Evolutionary conservation across 2,888 invertebrate genomes (phyloP), one percentile per base, ranked within the genome.

Genomic region (Cecidostiba fungosa): DNA sequence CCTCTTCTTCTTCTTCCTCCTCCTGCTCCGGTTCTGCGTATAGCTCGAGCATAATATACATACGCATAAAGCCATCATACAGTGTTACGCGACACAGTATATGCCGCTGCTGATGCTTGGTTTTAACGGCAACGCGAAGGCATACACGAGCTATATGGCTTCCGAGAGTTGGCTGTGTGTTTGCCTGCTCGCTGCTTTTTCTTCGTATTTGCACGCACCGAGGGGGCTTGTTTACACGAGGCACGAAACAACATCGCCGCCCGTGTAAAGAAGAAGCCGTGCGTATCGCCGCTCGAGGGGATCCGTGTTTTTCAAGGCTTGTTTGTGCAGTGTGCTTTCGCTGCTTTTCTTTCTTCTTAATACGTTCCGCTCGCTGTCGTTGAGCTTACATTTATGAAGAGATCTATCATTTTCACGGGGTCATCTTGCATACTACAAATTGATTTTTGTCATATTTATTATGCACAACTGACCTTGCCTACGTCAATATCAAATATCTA

Each of bases 51-150:
- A 59, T 66, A 26, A 29, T 66, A 26, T 8, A 26, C 8, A 36
- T 19, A 19, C n/a, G 29, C 66, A 50, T 14, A 66, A 1, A 66
- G 69, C 16, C 54, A 5, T 29, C 10, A 36, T 12, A 3, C 39
- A 39, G 14, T 84, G 87, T 86, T 85, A 88, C 74, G 80, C 84
- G 87, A 87, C 87, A 86, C 62, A n/a, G n/a, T 86, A 29, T 47
- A 10, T 23, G 54, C 54, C n/a, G n/a, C 54, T 50, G 50, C 16
- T 6, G 16, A 14, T 54, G 23, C 43, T 77, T n/a, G 19, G 69
- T 23, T 77, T 59, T 77, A 83, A 83, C 77, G n/a, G 77, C 16
- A 47, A 32, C 39, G 79, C 32, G 32, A 39, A 70, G 32, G 69
- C 23, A 47, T 47, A n/a, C 39, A 23, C 14, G n/a, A 39, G 59